A percentile compares a stretch with the other conserved stretches of the same genome.
Evolutionary conservation across 2,888 invertebrate species (phyloP).

Genomic region (Phortica magna): DNA sequence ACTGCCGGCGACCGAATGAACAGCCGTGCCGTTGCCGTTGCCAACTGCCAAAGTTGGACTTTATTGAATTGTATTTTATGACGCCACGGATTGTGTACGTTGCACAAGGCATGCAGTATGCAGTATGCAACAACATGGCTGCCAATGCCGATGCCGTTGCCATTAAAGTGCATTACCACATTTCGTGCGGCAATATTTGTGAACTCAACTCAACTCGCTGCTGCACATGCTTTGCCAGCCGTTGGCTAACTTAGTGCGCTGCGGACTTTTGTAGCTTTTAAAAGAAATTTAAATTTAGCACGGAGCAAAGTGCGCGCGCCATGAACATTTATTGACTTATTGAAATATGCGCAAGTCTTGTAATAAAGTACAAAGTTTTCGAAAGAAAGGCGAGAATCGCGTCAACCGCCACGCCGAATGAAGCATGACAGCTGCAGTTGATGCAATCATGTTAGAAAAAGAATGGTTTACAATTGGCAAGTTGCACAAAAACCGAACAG

Average conservation of each 20-base stretch:
- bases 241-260: neutral
- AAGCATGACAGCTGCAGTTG: too few relatives aligned
- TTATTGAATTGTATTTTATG: slow-evolving; percentile 72
- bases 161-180: slow-evolving; percentile 38
- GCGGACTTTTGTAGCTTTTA: neutral
- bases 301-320: neutral
- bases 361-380: slow-evolving; percentile 11
- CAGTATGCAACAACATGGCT: slow-evolving; percentile 47
- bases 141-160: neutral
- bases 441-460: too few relatives aligned
- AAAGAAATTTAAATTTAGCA: slow-evolving; percentile 15
- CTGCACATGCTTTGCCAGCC: neutral
- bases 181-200: slow-evolving; percentile 27
- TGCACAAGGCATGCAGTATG: slow-evolving; percentile 57
- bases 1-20: slow-evolving; percentile 50
- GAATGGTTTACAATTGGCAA: too few relatives aligned
- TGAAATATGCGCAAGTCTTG: slow-evolving; percentile 3
- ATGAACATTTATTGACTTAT: slow-evolving; percentile 23
- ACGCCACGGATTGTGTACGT: slow-evolving; percentile 43
- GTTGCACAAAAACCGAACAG: too few relatives aligned
- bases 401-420: neutral
- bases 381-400: neutral
- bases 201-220: neutral
- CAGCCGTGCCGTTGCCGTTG: neutral
- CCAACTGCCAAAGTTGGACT: slow-evolving; percentile 35